These are phyloP conservation scores for Zophobas morio DNA, from an alignment of 1,140 invertebrate genomes.

Conservation along the genomic window DNA sequence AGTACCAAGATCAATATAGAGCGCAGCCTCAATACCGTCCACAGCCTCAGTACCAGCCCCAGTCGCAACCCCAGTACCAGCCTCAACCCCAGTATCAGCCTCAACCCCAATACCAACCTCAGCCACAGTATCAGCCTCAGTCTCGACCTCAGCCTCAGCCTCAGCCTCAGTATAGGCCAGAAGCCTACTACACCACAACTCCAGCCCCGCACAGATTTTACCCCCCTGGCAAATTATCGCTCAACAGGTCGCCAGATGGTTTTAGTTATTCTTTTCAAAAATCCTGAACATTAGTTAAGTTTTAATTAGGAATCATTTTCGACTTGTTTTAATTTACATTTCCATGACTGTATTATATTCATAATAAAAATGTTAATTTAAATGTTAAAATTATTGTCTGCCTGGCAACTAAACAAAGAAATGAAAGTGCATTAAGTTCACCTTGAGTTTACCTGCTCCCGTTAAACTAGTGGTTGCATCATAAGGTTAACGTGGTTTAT, in stretches of 20 bases:
- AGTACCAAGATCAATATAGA: slow-evolving; percentile 74
- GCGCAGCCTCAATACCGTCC: slow-evolving; percentile 72
- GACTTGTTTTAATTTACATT: slow-evolving; percentile 22
- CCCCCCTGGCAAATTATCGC: slow-evolving; percentile 85
- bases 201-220: slow-evolving; percentile 80
- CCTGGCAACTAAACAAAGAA: slow-evolving; percentile 38
- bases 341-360: slow-evolving; percentile 37
- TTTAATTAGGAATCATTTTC: slow-evolving; percentile 28
- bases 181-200: slow-evolving; percentile 71
- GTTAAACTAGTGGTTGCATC: slow-evolving; percentile 37
- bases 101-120: slow-evolving; percentile 70
- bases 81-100: slow-evolving; percentile 68
- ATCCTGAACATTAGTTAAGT: slow-evolving; percentile 56
- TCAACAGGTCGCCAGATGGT: slow-evolving; percentile 88
- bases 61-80: slow-evolving; percentile 73
- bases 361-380: slow-evolving; percentile 45
- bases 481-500: slow-evolving; percentile 34
- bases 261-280: slow-evolving; percentile 87
- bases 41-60: slow-evolving; percentile 70
- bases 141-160: slow-evolving; percentile 66
- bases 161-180: slow-evolving; percentile 66
- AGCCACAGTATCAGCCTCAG: slow-evolving; percentile 67
- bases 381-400: slow-evolving; percentile 42
- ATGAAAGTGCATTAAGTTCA: slow-evolving; percentile 43
- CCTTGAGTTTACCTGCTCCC: slow-evolving; percentile 43